Evolutionary conservation across 2,888 invertebrate genomes (phyloP), one percentile per base, ranked within the genome.

Genomic region (Lasiommata megera): DNA sequence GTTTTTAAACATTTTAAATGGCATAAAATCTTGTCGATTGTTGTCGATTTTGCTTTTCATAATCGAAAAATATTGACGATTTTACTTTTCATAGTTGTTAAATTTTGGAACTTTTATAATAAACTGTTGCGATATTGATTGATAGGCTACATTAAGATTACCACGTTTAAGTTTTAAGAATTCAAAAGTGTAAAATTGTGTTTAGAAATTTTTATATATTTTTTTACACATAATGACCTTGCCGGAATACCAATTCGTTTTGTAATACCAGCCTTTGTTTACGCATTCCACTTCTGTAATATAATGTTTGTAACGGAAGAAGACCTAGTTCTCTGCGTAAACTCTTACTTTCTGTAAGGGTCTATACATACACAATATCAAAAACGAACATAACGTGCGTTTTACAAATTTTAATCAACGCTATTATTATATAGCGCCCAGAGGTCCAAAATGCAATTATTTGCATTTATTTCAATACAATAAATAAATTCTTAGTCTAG

Each of bases 1-100:
- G n/a, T n/a, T 48, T 48, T 40, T 28, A 8, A 7, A 36, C 17
- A 16, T 16, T 38, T 11, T 38, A 40, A 40, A 14, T 14, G 16
- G 51, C 28, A 51, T 29, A 40, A 38, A 38, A 16, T 41, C 14
- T 34, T 47, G 14, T 31, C 7, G 9, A 28, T 14, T 18, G 23
- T 41, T 41, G 11, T 5, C 29, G 12, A n/a, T 50, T 50, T 31
- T 31, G 29, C 37, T 29, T 51, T 40, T 17, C 14, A 31, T n/a
- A 3, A n/a, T 34, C 34, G 14, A 47, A 14, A 14, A 28, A 14
- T 18, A n/a, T 41, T 41, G 11, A 3, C 29, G 12, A n/a, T 50
- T 50, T 31, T 31, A 29, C 37, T 29, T 51, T 40, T 17, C 37
- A 50, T 37, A 37, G 46, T 44, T n/a, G n/a, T n/a, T n/a, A n/a